Evolutionary conservation across 2,888 invertebrate species (phyloP).

Genomic region (Thereva nobilitata): DNA sequence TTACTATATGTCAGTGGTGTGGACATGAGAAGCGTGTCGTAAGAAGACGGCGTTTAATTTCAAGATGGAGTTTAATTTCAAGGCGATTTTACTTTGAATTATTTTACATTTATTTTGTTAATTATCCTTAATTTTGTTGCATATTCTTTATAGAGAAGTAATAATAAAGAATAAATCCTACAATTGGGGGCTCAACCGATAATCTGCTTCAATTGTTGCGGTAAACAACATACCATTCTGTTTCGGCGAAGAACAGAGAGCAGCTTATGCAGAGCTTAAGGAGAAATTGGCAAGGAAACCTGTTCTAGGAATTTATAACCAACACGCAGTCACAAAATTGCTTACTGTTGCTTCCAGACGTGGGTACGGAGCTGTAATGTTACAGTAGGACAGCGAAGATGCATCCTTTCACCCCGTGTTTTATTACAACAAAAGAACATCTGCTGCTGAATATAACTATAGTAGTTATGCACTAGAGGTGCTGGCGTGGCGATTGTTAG

Average conservation of each 20-base stretch:
- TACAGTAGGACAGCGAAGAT: slow-evolving; percentile 41
- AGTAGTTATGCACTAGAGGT: slow-evolving; percentile 48
- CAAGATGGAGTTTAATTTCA: too few relatives aligned
- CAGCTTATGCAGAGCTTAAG: slow-evolving; percentile 40
- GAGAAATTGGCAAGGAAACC: slow-evolving; percentile 32
- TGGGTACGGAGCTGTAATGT: slow-evolving; percentile 43
- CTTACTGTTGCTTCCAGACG: slow-evolving; percentile 43
- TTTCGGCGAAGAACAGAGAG: slow-evolving; percentile 35
- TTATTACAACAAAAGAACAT: slow-evolving; percentile 36
- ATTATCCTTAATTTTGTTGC: too few relatives aligned
- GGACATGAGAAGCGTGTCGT: too few relatives aligned
- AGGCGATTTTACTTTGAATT: too few relatives aligned
- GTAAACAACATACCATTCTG: slow-evolving; percentile 37
- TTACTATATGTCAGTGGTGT: too few relatives aligned
- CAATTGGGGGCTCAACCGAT: too few relatives aligned
- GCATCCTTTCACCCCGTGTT: slow-evolving; percentile 35
- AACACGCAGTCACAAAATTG: slow-evolving; percentile 41
- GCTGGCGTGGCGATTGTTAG: slow-evolving; percentile 38
- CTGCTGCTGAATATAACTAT: slow-evolving; percentile 45
- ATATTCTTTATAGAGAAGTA: too few relatives aligned
- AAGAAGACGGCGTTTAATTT: too few relatives aligned
- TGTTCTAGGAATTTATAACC: slow-evolving; percentile 41
- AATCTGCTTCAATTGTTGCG: too few relatives aligned
- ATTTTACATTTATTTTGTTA: too few relatives aligned
- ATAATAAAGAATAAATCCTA: too few relatives aligned